A percentile compares a stretch with the other conserved stretches of the same genome.
These are phyloP conservation scores for Scaptomyza graminum DNA, from an alignment of 1,140 invertebrate genomes.

Conservation along the genomic window DNA sequence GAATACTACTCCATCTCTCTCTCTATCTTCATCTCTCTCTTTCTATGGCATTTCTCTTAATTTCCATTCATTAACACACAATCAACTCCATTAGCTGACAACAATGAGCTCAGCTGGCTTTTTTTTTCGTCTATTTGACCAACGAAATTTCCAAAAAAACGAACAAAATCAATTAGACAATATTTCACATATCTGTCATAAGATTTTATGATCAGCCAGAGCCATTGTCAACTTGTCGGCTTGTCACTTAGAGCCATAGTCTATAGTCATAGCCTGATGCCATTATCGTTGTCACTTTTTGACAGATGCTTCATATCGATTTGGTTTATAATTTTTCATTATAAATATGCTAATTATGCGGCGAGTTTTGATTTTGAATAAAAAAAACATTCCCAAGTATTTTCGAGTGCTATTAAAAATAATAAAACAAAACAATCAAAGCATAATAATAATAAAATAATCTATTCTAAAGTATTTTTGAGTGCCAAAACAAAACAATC, in stretches of 20 bases:
- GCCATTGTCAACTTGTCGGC: conserved; percentile 62
- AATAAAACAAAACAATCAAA: conserved; percentile 28
- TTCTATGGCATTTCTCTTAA: conserved; percentile 30
- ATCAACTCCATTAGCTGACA: conserved; percentile 73
- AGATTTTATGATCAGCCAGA: conserved; percentile 57
- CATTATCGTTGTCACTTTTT: conserved; percentile 56
- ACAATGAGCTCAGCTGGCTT: conserved; percentile 52
- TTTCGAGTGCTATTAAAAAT: conserved; percentile 45
- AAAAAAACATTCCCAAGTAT: conserved; percentile 1
- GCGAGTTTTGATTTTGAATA: conserved; percentile 42
- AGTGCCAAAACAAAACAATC: conserved; percentile 33
- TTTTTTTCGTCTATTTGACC: conserved; percentile 12
- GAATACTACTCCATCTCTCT: not conserved
- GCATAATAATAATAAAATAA: conserved; percentile 25
- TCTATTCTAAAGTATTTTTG: not conserved
- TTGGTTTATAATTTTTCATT: conserved; percentile 71
- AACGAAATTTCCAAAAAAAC: conserved; percentile 51
- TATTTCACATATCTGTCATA: conserved; percentile 73
- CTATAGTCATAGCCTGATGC: conserved; percentile 19
- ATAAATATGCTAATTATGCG: conserved; percentile 73
- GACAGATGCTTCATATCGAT: conserved; percentile 57
- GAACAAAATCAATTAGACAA: conserved; percentile 76
- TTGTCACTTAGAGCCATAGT: conserved; percentile 34
- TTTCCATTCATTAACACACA: conserved; percentile 79
- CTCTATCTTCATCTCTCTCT: too few species aligned